Evolutionary conservation across 1,140 invertebrate genomes (phyloP).

Genomic region (Formica selysi): DNA sequence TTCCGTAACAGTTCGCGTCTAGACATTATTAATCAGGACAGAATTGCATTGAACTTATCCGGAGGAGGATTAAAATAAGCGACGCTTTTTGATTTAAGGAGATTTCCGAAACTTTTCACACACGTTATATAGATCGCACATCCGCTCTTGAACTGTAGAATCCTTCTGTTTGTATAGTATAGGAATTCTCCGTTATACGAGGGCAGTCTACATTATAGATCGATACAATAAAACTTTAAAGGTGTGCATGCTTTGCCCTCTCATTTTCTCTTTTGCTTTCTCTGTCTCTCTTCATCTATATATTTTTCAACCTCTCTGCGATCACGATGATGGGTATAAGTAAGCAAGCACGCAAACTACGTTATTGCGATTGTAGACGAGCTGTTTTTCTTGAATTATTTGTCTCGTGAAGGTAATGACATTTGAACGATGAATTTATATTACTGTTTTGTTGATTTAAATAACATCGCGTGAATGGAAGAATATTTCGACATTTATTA

Average conservation of each 20-base stretch:
- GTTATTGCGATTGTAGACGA: slow-evolving; percentile 13
- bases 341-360: slow-evolving; percentile 21
- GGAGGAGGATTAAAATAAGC: not conserved
- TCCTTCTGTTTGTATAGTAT: not conserved
- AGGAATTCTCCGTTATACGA: not conserved
- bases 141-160: not conserved
- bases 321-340: slow-evolving; percentile 23
- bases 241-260: not conserved
- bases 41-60: too few species aligned
- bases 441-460: not conserved
- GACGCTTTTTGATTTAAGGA: not conserved
- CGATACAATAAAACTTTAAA: slow-evolving; percentile 27
- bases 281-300: not conserved
- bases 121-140: not conserved
- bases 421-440: not conserved
- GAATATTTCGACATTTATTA: not conserved
- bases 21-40: not conserved
- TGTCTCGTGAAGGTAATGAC: not conserved
- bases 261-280: not conserved
- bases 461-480: not conserved
- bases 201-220: not conserved
- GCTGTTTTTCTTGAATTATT: slow-evolving; percentile 10
- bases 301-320: not conserved
- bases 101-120: not conserved
- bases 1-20: not conserved